Conservation (phyloP, 2,888 invertebrate species). For the Lamellibrachia columna region DNA sequence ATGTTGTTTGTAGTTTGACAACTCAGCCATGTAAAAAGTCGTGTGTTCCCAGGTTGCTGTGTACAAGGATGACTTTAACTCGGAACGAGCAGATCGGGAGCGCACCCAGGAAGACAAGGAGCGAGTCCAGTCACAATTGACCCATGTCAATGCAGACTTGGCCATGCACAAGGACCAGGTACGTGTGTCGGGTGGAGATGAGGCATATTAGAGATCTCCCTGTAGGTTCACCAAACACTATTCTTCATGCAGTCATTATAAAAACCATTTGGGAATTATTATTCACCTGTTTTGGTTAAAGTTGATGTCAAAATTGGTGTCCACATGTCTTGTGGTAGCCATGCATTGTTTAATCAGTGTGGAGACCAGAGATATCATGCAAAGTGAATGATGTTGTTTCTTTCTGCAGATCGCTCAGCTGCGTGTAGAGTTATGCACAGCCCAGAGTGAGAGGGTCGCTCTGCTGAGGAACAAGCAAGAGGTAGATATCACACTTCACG, state of each 20-base stretch:
- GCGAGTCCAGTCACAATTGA: not conserved
- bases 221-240: too few species aligned
- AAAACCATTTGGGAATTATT: too few species aligned
- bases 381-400: not conserved
- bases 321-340: too few species aligned
- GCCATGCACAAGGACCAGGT: not conserved
- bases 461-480: not conserved
- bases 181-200: not conserved
- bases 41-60: not conserved
- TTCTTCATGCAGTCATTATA: too few species aligned
- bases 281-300: too few species aligned
- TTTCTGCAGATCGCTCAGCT: not conserved
- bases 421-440: not conserved
- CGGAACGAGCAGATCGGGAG: not conserved
- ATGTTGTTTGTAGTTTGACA: not conserved
- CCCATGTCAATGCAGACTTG: not conserved
- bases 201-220: not conserved
- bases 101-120: not conserved
- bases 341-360: too few species aligned
- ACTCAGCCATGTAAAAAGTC: too few species aligned
- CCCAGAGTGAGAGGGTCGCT: not conserved
- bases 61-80: constrained; percentile 7
- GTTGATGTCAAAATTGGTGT: too few species aligned
- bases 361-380: not conserved
- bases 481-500: not conserved